phyloP scores from a whole-genome alignment of 2,888 invertebrate species.

The Cantharis rustica region DNA sequence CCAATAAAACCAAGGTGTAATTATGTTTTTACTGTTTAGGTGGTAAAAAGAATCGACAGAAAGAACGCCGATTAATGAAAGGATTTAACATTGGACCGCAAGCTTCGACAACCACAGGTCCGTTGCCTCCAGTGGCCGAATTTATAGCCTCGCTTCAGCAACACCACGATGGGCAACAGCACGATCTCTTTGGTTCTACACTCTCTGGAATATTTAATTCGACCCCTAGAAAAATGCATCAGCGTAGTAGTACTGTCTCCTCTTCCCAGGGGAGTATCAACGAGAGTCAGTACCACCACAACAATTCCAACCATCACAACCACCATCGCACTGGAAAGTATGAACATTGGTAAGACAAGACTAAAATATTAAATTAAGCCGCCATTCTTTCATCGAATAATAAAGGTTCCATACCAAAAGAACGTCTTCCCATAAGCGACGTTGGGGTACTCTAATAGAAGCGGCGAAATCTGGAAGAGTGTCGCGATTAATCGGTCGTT shows the following conservation, averaged over 20 bases:
- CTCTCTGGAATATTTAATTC: conserved; percentile 69
- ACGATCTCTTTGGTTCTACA: conserved; percentile 71
- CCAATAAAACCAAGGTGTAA: conserved; percentile 9
- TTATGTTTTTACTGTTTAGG: conserved; percentile 69
- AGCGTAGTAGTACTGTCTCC: conserved; percentile 54
- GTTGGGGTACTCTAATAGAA: conserved; percentile 85
- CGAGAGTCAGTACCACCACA: conserved; percentile 45
- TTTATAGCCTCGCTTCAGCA: conserved; percentile 76
- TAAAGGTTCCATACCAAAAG: conserved; percentile 58
- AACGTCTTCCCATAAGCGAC: conserved; percentile 70
- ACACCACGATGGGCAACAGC: conserved; percentile 58
- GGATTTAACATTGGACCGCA: conserved; percentile 89
- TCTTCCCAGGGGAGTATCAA: conserved; percentile 56
- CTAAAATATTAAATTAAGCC: neutral
- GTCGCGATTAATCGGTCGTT: conserved; percentile 78
- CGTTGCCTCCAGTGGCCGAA: conserved; percentile 77
- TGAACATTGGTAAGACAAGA: conserved; percentile 20
- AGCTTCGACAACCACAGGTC: conserved; percentile 62
- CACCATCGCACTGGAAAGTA: conserved; percentile 42
- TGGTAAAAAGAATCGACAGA: conserved; percentile 91
- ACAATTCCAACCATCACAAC: conserved; percentile 37
- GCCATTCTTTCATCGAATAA: neutral
- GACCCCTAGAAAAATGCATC: conserved; percentile 58
- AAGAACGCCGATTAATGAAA: conserved; percentile 91
- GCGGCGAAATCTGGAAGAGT: conserved; percentile 83